A percentile compares a stretch with the other conserved stretches of the same genome.
phyloP scores from a whole-genome alignment of 1,140 invertebrate genomes.

The Drosophila tropicalis region DNA sequence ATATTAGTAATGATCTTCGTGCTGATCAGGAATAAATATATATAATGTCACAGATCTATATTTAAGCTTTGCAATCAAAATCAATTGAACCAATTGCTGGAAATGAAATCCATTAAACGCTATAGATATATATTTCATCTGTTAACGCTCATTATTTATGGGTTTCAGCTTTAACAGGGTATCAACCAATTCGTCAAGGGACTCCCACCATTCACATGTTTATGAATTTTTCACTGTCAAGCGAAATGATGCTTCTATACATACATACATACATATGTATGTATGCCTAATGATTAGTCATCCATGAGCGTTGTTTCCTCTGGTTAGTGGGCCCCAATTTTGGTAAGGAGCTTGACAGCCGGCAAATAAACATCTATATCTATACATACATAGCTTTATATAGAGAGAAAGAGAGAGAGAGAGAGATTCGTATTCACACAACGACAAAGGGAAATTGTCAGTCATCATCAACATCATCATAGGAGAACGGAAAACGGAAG shows the following conservation, averaged over 20 bases:
- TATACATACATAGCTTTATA: not conserved
- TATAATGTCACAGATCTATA: no score
- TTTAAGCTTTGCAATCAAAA: no score
- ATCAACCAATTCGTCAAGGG: not conserved
- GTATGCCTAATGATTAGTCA: slow-evolving; percentile 9
- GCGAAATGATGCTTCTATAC: slow-evolving; percentile 23
- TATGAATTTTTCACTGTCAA: slow-evolving; percentile 58
- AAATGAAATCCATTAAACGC: no score
- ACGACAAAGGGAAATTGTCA: slow-evolving; percentile 10
- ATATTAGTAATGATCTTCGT: no score
- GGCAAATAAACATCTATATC: not conserved
- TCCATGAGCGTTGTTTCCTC: not conserved
- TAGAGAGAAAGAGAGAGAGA: not conserved
- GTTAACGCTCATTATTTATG: not conserved
- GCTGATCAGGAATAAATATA: no score
- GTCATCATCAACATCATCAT: not conserved
- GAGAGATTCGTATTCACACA: not conserved
- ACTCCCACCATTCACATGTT: not conserved
- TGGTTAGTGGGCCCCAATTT: slow-evolving; percentile 11
- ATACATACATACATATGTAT: no score
- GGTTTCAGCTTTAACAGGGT: not conserved
- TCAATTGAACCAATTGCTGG: no score
- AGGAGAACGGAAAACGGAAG: not conserved
- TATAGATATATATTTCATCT: no score
- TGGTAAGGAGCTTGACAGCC: slow-evolving; percentile 17